These are phyloP conservation scores for Calyptomena viridis DNA, from an alignment of 2,113 vertebrate genomes.

Conservation along the genomic window DNA sequence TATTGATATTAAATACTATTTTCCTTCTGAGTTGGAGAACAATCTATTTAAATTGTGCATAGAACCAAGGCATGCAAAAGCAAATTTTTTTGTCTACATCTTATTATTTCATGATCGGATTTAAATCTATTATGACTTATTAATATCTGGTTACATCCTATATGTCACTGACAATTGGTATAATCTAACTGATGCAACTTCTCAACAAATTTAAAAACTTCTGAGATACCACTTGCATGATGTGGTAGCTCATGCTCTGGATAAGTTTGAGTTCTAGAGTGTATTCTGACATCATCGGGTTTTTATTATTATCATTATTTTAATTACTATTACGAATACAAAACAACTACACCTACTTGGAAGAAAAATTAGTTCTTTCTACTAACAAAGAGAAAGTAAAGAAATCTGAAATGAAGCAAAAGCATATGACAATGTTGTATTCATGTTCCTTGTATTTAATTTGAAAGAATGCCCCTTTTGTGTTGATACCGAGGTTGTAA, in stretches of 20 bases:
- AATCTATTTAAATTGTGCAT: background rate
- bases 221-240: background rate
- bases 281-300: background rate
- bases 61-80: background rate
- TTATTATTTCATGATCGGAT: background rate
- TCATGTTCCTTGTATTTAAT: background rate
- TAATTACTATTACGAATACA: background rate
- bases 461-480: background rate
- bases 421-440: background rate
- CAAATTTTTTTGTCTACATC: background rate
- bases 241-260: background rate
- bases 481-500: background rate
- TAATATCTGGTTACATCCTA: background rate
- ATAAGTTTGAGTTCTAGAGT: background rate
- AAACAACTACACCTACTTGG: background rate
- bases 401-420: background rate
- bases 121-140: background rate
- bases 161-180: background rate
- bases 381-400: background rate
- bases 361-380: background rate
- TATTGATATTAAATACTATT: background rate
- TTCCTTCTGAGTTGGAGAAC: background rate
- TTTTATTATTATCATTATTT: background rate
- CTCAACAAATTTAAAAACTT: background rate
- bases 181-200: background rate